phyloP scores from a whole-genome alignment of 2,113 vertebrate genomes.

The Oceanites oceanicus region DNA sequence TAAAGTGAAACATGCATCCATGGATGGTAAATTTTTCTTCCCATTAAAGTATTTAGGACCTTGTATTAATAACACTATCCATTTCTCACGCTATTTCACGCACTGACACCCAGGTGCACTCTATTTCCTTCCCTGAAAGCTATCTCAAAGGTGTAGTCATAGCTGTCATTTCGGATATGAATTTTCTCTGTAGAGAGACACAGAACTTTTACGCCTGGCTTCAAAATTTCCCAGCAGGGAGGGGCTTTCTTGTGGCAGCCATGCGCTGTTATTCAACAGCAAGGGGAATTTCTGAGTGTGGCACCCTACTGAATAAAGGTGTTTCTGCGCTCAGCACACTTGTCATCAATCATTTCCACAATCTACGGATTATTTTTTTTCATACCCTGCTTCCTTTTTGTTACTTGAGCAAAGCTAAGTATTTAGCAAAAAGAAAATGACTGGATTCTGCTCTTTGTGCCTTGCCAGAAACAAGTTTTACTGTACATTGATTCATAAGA shows the following conservation, averaged over 20 bases:
- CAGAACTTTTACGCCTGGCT: neutral
- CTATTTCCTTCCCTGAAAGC: constrained; percentile 53
- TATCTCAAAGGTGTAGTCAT: constrained; percentile 49
- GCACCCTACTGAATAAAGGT: constrained; percentile 15
- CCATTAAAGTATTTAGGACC: constrained; percentile 49
- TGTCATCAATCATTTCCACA: constrained; percentile 30
- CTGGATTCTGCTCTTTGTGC: neutral
- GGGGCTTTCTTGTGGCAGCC: neutral
- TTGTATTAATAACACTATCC: constrained; percentile 33
- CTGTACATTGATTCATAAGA: neutral
- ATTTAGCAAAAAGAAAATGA: neutral
- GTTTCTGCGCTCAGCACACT: neutral
- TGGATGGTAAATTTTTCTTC: constrained; percentile 6
- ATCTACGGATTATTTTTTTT: neutral
- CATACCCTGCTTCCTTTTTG: neutral
- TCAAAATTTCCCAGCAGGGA: constrained; percentile 39
- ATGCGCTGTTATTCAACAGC: neutral
- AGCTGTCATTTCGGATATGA: constrained; percentile 39
- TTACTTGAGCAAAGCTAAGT: neutral
- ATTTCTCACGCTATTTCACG: constrained; percentile 34
- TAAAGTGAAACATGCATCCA: constrained; percentile 22
- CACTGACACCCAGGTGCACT: constrained; percentile 48
- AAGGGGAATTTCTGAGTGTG: neutral
- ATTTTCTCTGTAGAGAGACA: constrained; percentile 8
- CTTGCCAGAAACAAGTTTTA: neutral